Base-by-base conservation (phyloP, 2,113 vertebrate genomes). In the Rhadina sibilatrix region DNA sequence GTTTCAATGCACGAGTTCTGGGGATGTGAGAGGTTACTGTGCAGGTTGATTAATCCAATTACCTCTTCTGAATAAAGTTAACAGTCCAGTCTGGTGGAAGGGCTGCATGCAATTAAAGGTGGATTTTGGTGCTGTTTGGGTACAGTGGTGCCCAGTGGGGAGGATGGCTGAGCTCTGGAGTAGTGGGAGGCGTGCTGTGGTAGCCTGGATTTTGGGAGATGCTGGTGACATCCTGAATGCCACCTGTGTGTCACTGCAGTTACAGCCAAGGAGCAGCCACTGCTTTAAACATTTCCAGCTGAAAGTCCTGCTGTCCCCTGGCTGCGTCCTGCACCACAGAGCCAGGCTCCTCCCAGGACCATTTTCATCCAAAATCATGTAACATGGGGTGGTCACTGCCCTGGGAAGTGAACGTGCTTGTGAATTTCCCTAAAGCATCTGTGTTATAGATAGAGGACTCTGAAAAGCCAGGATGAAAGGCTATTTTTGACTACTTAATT, bases 211-310 rank as follows among this genome's bases (percentile, higher is more conserved):
- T 95, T 56, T 12, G 3, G 68, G 27, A 52, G 42, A 1, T 40
- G 28, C 28, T 30, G 46, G 50, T 38, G 66, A 11, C 46, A 4
- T 19, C 1, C 2, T 19, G 22, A 33, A 17, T 54, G 56, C 12
- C 9, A 3, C 0, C 0, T 0, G 28, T 47, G 47, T 21, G 56
- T 19, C 53, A 33, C 49, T 0, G 1, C 23, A 44, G 2, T 25
- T 35, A 63, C 19, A 72, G 37, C 42, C 47, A 7, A 14, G 40
- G 22, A 44, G 28, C 4, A 6, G 57, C 11, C 4, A 3, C 63
- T 8, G 11, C 17, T 81, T 68, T 68, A 6, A 54, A 28, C 22
- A 11, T 18, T 38, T 53, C n/a, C 22, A 15, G 24, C 0, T 71
- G 37, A 47, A 77, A 81, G 22, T 15, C 15, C 11, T 42, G 53